These are phyloP conservation scores for Monodelphis domestica DNA, from an alignment of 2,797 vertebrate species.

Conservation along the genomic window DNA sequence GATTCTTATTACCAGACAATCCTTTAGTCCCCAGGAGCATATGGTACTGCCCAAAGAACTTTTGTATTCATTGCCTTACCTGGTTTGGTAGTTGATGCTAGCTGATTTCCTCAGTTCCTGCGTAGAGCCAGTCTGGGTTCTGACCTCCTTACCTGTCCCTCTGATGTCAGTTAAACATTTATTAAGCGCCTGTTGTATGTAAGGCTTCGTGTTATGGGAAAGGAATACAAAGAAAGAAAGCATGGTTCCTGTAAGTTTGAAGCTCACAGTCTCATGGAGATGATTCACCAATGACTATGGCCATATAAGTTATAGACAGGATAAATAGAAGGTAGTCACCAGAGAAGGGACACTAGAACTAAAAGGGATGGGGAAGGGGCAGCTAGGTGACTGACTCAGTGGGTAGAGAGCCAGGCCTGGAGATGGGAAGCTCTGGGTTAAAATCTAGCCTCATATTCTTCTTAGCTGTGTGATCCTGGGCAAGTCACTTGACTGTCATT, in stretches of 20 bases:
- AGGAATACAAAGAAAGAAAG: not conserved
- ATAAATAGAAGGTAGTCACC: not conserved
- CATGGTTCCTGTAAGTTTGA: not conserved
- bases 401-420: no score
- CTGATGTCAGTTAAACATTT: not conserved
- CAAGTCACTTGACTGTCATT: no score
- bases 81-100: not conserved
- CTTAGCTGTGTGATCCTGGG: no score
- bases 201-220: not conserved
- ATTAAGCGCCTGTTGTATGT: not conserved
- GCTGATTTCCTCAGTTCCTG: no score
- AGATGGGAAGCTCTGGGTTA: no score
- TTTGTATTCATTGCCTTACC: not conserved
- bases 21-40: not conserved
- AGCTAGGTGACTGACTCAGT: no score
- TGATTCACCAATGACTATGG: not conserved
- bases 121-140: not conserved
- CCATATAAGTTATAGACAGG: not conserved
- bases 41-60: not conserved
- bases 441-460: no score
- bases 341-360: not conserved
- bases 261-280: not conserved
- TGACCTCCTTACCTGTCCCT: not conserved
- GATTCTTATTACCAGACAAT: no score
- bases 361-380: not conserved